Evolutionary conservation across 2,113 vertebrate genomes (phyloP).

Genomic region (Larimichthys polyactis): DNA sequence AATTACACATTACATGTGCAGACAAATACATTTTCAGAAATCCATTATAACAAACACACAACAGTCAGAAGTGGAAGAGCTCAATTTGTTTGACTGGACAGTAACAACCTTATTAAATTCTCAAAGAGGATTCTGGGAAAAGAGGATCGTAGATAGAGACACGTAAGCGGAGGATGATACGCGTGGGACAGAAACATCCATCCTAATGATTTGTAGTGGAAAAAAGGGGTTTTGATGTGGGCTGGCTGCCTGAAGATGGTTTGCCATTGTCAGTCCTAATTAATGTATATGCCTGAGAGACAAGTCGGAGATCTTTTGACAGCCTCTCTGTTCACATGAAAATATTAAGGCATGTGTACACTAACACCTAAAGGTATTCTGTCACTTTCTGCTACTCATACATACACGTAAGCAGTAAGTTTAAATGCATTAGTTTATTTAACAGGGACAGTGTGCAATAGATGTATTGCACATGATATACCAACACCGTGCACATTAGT

Average conservation of each 20-base stretch:
- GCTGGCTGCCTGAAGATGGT: slow-evolving; percentile 58
- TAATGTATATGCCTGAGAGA: slow-evolving; percentile 63
- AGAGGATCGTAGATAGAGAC: slow-evolving; percentile 11
- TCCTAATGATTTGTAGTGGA: slow-evolving; percentile 52
- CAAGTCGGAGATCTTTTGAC: slow-evolving; percentile 38
- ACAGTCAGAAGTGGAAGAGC: background rate
- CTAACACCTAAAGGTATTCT: background rate
- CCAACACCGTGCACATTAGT: too few species aligned
- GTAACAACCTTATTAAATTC: slow-evolving; percentile 34
- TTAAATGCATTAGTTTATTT: background rate
- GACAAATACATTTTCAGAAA: slow-evolving; percentile 4
- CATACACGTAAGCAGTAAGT: background rate
- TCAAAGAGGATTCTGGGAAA: slow-evolving; percentile 39
- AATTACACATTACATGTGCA: slow-evolving; percentile 1
- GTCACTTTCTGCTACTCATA: background rate
- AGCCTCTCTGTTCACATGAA: slow-evolving; percentile 15
- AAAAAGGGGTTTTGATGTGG: slow-evolving; percentile 50
- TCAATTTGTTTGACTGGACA: slow-evolving; percentile 26
- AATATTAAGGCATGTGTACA: background rate
- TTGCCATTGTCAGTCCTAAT: slow-evolving; percentile 63
- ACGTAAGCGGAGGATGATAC: slow-evolving; percentile 21
- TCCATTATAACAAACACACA: slow-evolving; percentile 14
- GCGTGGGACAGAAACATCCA: slow-evolving; percentile 49
- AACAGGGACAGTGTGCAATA: too few species aligned
- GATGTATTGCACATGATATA: too few species aligned